These are phyloP conservation scores for Coelogynopora nodosa DNA, from an alignment of 2,888 invertebrate genomes.

Conservation along the genomic window DNA sequence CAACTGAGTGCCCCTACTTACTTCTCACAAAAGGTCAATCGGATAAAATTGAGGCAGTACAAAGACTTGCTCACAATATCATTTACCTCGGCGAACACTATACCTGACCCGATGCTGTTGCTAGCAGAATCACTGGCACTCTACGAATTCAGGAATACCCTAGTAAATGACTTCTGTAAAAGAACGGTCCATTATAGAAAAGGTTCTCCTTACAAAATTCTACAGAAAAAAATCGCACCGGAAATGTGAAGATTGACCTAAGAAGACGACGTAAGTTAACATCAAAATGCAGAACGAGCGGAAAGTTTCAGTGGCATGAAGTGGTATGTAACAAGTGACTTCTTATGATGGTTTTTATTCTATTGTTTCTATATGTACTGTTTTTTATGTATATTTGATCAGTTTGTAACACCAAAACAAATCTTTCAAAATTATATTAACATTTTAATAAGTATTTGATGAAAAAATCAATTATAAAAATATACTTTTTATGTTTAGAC, in stretches of 20 bases:
- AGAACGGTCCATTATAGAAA: not conserved
- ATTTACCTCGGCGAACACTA: not conserved
- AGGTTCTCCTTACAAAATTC: not conserved
- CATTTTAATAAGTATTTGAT: too few relatives aligned
- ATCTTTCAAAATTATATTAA: too few relatives aligned
- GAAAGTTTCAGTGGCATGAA: not conserved
- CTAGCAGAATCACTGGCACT: not conserved
- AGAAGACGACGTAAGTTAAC: not conserved
- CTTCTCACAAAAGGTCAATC: not conserved
- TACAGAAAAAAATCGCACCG: not conserved
- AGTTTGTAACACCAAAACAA: too few relatives aligned
- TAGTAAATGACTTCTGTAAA: not conserved
- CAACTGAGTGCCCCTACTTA: not conserved
- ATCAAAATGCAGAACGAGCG: not conserved
- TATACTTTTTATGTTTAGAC: too few relatives aligned
- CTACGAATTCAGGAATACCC: too few relatives aligned
- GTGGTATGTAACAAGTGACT: not conserved
- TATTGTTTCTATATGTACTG: too few relatives aligned
- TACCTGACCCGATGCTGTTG: not conserved
- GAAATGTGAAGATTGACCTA: not conserved
- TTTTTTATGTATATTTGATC: not conserved
- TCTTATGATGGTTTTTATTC: too few relatives aligned
- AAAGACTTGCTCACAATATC: not conserved
- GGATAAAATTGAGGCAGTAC: not conserved
- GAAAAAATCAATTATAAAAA: too few relatives aligned